phyloP scores from a whole-genome alignment of 1,140 invertebrate genomes.

The Drosophila persimilis region DNA sequence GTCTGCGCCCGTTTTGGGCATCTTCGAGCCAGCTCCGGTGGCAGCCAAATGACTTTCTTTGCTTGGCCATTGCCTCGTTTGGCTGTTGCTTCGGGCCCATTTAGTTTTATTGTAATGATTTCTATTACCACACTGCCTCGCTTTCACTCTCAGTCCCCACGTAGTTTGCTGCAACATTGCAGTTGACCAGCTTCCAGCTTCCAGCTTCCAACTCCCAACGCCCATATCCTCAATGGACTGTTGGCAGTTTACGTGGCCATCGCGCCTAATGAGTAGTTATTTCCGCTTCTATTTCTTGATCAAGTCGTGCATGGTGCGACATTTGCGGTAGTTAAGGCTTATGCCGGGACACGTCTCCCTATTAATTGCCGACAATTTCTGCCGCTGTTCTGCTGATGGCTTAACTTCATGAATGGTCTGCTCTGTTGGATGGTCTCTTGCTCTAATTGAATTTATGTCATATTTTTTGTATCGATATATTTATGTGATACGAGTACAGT shows the following conservation, averaged over 20 bases:
- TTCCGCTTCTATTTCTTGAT: slow-evolving; percentile 78
- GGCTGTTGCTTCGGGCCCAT: slow-evolving; percentile 75
- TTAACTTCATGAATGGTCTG: slow-evolving; percentile 68
- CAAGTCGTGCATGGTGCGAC: slow-evolving; percentile 62
- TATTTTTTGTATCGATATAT: slow-evolving; percentile 40
- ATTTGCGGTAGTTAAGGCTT: slow-evolving; percentile 49
- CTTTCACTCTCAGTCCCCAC: background rate
- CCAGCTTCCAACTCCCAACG: background rate
- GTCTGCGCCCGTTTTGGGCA: slow-evolving; percentile 68
- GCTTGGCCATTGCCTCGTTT: slow-evolving; percentile 55
- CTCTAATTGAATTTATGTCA: slow-evolving; percentile 71
- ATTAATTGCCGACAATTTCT: slow-evolving; percentile 66
- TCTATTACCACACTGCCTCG: slow-evolving; percentile 66
- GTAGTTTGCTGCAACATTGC: slow-evolving; percentile 53
- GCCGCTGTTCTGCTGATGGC: slow-evolving; percentile 7
- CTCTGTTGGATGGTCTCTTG: background rate
- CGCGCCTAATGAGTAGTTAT: slow-evolving; percentile 79
- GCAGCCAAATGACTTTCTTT: slow-evolving; percentile 76
- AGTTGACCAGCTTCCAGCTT: slow-evolving; percentile 23
- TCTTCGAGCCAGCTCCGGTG: slow-evolving; percentile 24
- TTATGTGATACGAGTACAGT: background rate
- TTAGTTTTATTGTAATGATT: slow-evolving; percentile 81
- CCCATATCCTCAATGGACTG: slow-evolving; percentile 35
- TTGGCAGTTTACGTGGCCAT: slow-evolving; percentile 73
- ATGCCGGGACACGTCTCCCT: slow-evolving; percentile 54